Conservation (phyloP, 2,888 invertebrate species). For the Lepidochitona cinerea region DNA sequence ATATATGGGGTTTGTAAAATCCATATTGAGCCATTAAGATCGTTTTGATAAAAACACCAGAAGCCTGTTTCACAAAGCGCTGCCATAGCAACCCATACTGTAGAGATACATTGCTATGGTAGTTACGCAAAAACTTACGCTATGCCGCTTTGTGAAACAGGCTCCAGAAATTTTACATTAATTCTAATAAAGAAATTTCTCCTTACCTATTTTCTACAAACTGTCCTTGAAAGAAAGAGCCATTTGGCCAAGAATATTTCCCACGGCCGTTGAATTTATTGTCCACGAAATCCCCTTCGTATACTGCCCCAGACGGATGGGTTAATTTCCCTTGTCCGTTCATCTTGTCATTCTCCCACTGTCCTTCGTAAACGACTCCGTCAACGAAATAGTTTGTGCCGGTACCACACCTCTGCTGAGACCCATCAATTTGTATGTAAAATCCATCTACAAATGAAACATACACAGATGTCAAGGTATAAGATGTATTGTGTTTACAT, state of each 20-base stretch:
- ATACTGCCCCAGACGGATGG: constrained; percentile 60
- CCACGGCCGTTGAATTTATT: constrained; percentile 68
- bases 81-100: no score
- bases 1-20: no score
- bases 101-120: no score
- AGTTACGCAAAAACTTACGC: no score
- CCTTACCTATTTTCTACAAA: constrained; percentile 67
- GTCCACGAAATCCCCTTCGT: constrained; percentile 66
- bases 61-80: no score
- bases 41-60: no score
- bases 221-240: constrained; percentile 64
- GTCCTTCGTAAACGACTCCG: constrained; percentile 63
- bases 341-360: constrained; percentile 67
- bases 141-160: no score
- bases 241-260: constrained; percentile 67
- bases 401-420: constrained; percentile 57
- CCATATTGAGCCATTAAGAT: no score
- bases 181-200: no score
- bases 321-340: constrained; percentile 62
- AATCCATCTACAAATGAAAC: constrained; percentile 60
- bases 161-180: no score
- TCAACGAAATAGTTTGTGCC: constrained; percentile 60
- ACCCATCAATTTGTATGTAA: constrained; percentile 51
- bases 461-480: not conserved
- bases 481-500: no score